A percentile compares a stretch with the other conserved stretches of the same genome.
phyloP scores from a whole-genome alignment of 2,113 vertebrate genomes.

The Istiophorus platypterus region DNA sequence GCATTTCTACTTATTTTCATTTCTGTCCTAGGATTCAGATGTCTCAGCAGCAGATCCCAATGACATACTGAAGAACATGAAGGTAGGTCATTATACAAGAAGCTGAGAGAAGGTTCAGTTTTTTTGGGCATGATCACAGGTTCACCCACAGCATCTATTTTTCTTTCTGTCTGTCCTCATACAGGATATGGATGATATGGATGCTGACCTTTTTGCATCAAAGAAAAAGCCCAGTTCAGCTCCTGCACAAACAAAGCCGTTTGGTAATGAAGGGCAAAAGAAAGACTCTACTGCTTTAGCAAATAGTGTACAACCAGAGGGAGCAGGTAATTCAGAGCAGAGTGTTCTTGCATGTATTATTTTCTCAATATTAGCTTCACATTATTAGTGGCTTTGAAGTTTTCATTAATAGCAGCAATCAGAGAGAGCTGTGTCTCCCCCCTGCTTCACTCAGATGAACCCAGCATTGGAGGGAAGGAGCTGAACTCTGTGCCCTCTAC shows the following conservation, averaged over 20 bases:
- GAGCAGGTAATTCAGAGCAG: conserved; percentile 52
- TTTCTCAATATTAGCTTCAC: conserved; percentile 34
- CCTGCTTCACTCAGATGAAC: conserved; percentile 63
- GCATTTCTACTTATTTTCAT: conserved; percentile 1
- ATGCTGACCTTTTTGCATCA: conserved; percentile 85
- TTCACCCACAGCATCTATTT: neutral
- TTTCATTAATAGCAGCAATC: conserved; percentile 18
- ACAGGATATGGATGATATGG: conserved; percentile 90
- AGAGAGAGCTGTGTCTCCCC: conserved; percentile 30
- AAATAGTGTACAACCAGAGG: conserved; percentile 45
- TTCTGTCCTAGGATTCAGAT: conserved; percentile 55
- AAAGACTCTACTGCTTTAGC: conserved; percentile 34
- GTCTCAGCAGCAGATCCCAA: conserved; percentile 80
- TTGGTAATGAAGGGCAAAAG: conserved; percentile 54
- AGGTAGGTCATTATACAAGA: conserved; percentile 70
- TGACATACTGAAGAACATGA: conserved; percentile 84
- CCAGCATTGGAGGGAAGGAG: conserved; percentile 71
- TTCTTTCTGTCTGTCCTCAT: neutral
- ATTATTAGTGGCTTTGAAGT: conserved; percentile 44
- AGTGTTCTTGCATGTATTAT: conserved; percentile 32
- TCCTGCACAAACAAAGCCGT: conserved; percentile 72
- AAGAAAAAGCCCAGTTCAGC: conserved; percentile 78
- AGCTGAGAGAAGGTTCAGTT: neutral
- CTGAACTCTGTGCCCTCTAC: conserved; percentile 60
- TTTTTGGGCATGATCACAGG: neutral